These are phyloP conservation scores for Austrofundulus limnaeus DNA, from an alignment of 2,113 vertebrate species.

Conservation along the genomic window DNA sequence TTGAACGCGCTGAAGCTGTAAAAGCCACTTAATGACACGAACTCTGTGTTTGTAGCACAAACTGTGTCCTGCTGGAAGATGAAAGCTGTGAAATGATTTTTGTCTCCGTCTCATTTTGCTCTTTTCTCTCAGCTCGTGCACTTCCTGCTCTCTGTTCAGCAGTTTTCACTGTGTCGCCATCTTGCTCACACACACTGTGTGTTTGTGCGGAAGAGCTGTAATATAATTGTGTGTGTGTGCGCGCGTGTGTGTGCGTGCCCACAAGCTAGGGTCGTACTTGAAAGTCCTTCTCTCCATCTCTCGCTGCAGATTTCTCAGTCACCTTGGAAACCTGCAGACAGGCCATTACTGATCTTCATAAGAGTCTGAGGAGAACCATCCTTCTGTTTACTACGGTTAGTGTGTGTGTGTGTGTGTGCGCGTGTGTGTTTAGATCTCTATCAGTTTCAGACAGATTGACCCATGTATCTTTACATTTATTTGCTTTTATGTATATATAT, in stretches of 20 bases:
- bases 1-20: conserved; percentile 20
- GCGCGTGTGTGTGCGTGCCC: background rate
- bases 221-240: background rate
- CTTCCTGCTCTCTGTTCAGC: conserved; percentile 8
- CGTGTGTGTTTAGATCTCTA: background rate
- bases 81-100: conserved; percentile 21
- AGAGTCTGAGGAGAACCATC: conserved; percentile 59
- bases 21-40: conserved; percentile 24
- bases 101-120: conserved; percentile 12
- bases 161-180: background rate
- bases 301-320: conserved; percentile 50
- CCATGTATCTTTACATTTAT: too few relatives aligned
- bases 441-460: too few relatives aligned
- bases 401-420: conserved; percentile 24
- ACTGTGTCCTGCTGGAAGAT: conserved; percentile 26
- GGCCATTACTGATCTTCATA: conserved; percentile 53
- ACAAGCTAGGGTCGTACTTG: background rate
- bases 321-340: conserved; percentile 65
- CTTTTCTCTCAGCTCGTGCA: background rate
- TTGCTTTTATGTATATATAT: too few relatives aligned
- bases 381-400: conserved; percentile 61
- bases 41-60: conserved; percentile 11
- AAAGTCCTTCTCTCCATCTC: conserved; percentile 19
- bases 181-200: background rate
- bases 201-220: background rate